These are phyloP conservation scores for Prochilodus magdalenae DNA, from an alignment of 2,113 vertebrate species.

Conservation along the genomic window DNA sequence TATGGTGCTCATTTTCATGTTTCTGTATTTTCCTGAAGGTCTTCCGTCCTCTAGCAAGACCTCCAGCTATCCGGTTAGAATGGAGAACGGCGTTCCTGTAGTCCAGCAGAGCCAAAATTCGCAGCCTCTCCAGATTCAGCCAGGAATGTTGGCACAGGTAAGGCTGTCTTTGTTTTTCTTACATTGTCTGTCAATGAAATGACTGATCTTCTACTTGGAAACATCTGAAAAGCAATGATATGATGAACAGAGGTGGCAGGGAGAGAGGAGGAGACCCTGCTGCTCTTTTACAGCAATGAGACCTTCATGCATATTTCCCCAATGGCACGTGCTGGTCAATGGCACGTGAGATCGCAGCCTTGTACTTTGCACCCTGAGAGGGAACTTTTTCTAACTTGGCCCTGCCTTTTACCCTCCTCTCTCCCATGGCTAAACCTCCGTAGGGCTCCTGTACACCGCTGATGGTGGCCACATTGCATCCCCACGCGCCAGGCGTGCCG, in stretches of 20 bases:
- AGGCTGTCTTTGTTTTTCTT: conserved; percentile 11
- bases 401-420: conserved; percentile 65
- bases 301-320: background rate
- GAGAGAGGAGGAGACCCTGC: background rate
- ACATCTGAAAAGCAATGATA: background rate
- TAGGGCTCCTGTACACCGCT: conserved; percentile 99
- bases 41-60: conserved; percentile 78
- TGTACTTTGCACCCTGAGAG: conserved; percentile 43
- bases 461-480: conserved; percentile 99
- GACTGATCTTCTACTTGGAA: background rate
- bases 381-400: conserved; percentile 61
- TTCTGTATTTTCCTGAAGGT: conserved; percentile 59
- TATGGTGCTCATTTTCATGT: background rate
- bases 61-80: conserved; percentile 91
- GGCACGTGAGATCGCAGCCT: conserved; percentile 33
- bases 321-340: background rate
- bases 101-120: conserved; percentile 94
- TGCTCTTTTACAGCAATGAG: background rate
- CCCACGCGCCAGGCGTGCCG: conserved; percentile 94
- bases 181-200: background rate
- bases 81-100: conserved; percentile 94
- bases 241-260: conserved; percentile 20
- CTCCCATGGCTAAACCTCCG: conserved; percentile 71
- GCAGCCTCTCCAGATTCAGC: conserved; percentile 96
- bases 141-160: conserved; percentile 96